Base-by-base conservation (phyloP, 2,113 vertebrate genomes). In the Calypte anna region DNA sequence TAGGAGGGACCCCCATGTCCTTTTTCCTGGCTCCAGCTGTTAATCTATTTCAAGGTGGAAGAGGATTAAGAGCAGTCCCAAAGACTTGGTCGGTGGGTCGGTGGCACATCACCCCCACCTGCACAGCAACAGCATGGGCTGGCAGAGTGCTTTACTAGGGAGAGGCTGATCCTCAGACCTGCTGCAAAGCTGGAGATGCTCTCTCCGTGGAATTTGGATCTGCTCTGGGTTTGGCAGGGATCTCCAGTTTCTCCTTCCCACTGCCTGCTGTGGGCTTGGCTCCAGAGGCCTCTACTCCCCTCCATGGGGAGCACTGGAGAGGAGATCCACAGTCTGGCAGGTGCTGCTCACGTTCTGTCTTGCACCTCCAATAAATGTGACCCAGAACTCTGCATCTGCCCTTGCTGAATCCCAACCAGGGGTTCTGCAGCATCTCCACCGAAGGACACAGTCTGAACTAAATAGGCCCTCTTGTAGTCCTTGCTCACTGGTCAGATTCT, bases 161-260 rank as follows among this genome's bases (percentile, higher is more conserved):
- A 66, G 28, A 28, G 14, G 7, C 2, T 1, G 9, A 12, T 31
- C 31, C n/a, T 86, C 46, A 6, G 8, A 48, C 28, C 36, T n/a
- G 13, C 27, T 1, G 1, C 17, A 40, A 19, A 33, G 33, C 46
- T 25, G 24, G 25, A 9, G 22, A 12, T 48, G 19, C 33, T n/a
- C 33, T 15, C 82, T 40, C n/a, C 19, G 20, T 55, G 38, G n/a
- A 14, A 13, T 74, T 64, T 82, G 59, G 21, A 33, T 4, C 24
- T 0, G 1, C 13, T 38, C 4, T 30, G 0, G 0, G 17, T 19
- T 55, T 31, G 20, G 14, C 38, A 55, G 28, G 11, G 20, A 20
- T 25, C 30, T 46, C 36, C n/a, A 44, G 8, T 48, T 38, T 88
- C 50, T 63, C 17, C 69, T 77, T 63, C 14, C 38, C 36, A 16